Base-by-base conservation (phyloP, 2,888 invertebrate species). In the Mongoloraphidia duomilia region DNA sequence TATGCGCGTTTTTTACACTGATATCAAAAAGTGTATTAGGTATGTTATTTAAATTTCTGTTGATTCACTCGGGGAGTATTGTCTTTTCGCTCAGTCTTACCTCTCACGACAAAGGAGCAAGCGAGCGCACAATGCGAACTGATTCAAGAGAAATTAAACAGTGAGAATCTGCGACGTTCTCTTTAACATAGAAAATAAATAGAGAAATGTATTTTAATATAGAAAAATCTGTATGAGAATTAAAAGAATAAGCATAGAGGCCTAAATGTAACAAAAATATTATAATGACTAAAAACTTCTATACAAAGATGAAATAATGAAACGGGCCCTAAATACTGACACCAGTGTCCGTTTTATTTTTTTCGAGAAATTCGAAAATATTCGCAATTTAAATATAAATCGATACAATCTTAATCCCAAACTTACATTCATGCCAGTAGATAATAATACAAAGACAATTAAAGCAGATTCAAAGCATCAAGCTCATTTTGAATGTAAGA, bases 201-300 rank as follows among this genome's bases (percentile, higher is more conserved):
- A 52, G 52, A 52, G 42, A 47, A 52, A 50, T 52, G 52, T 52
- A 52, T 52, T 52, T 52, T 52, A 49, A 48, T 52, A 52, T 44
- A 50, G 45, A 52, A 34, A 42, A 26, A 42, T 49, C 48, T 51
- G 47, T 47, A 47, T 41, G 43, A 52, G 52, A 48, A 49, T 49
- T 46, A 8, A 26, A 14, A 33, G 26, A 42, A 17, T 34, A 44
- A 52, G 46, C 49, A 46, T 50, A 44, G 50, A 48, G 52, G 52
- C 52, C 52, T 52, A 52, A 52, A 50, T 52, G 52, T 52, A 52
- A 50, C 47, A 41, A 50, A 52, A 49, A 50, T 42, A 47, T 45
- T 34, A 43, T 38, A 50, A 43, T 39, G 9, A 14, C 12, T 14
- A 10, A 36, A 13, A 17, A 44, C 12, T 44, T 26, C 34, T 33